These are phyloP conservation scores for Chelidonichthys spinosus DNA, from an alignment of 2,797 vertebrate genomes.

Conservation along the genomic window DNA sequence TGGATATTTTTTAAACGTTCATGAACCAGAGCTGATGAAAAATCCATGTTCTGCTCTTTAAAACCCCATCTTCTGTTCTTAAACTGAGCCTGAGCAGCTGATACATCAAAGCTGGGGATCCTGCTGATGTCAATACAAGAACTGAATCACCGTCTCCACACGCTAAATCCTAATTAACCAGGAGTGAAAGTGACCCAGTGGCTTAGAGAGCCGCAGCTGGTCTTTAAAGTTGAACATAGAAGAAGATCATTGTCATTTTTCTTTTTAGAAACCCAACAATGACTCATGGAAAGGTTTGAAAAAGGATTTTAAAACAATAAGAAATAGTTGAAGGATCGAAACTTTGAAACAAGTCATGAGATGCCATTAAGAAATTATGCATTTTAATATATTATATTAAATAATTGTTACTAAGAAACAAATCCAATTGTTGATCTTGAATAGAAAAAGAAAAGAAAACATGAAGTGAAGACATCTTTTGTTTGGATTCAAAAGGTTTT, in stretches of 20 bases:
- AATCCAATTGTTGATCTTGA: too few species aligned
- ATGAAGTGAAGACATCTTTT: neutral
- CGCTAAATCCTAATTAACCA: conserved; percentile 33
- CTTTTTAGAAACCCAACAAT: conserved; percentile 9
- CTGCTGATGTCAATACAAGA: conserved; percentile 29
- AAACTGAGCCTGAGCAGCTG: conserved; percentile 18
- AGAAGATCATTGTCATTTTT: conserved; percentile 7
- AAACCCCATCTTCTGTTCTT: conserved; percentile 17
- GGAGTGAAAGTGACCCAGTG: conserved; percentile 24
- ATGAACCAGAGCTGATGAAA: conserved; percentile 35
- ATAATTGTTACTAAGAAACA: too few species aligned
- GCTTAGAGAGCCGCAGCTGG: neutral
- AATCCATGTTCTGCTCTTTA: conserved; percentile 47
- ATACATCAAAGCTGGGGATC: conserved; percentile 44
- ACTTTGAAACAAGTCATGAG: neutral
- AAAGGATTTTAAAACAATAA: neutral
- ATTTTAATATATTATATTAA: too few species aligned
- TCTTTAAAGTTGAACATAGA: conserved; percentile 23
- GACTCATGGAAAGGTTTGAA: conserved; percentile 8
- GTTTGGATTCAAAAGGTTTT: neutral
- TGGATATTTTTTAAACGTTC: conserved; percentile 24
- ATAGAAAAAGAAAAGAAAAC: too few species aligned
- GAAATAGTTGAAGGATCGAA: neutral
- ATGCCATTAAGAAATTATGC: neutral
- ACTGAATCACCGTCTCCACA: conserved; percentile 14